A percentile compares a stretch with the other conserved stretches of the same genome.
phyloP scores from a whole-genome alignment of 2,113 vertebrate genomes.

The Nothocercus julius region DNA sequence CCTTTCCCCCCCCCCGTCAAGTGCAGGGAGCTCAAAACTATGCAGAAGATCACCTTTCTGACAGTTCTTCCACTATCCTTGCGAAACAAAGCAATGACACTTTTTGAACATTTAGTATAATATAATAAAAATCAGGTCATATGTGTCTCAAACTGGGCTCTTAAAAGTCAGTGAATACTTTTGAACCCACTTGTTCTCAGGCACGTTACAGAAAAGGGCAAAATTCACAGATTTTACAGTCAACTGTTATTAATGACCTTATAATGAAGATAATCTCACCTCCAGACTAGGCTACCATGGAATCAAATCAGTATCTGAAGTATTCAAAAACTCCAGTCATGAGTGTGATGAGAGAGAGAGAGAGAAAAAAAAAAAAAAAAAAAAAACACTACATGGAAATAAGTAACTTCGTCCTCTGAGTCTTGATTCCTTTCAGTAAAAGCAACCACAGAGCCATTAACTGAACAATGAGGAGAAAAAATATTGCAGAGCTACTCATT shows the following conservation, averaged over 20 bases:
- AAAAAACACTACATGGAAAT: not conserved
- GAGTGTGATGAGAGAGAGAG: not conserved
- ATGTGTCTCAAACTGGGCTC: not conserved
- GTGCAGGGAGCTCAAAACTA: not conserved
- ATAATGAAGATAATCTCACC: not conserved
- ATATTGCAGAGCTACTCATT: not conserved
- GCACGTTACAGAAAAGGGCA: not conserved
- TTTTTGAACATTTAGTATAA: not conserved
- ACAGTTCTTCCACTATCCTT: not conserved
- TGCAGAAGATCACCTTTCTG: not conserved
- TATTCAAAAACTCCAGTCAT: not conserved
- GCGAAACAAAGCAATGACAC: not conserved
- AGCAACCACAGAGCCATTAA: not conserved
- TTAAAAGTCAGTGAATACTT: not conserved
- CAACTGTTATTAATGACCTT: not conserved
- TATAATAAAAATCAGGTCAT: not conserved
- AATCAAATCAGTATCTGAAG: not conserved
- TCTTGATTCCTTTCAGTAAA: constrained; percentile 19
- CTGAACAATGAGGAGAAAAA: constrained; percentile 16
- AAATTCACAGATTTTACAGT: not conserved
- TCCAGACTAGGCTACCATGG: not conserved
- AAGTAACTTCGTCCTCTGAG: not conserved
- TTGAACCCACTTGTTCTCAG: not conserved
- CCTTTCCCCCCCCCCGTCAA: not conserved
- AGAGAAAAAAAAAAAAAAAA: not conserved